Conservation (phyloP, 92 coral and sea anemone species). For the Paramuricea clavata region DNA sequence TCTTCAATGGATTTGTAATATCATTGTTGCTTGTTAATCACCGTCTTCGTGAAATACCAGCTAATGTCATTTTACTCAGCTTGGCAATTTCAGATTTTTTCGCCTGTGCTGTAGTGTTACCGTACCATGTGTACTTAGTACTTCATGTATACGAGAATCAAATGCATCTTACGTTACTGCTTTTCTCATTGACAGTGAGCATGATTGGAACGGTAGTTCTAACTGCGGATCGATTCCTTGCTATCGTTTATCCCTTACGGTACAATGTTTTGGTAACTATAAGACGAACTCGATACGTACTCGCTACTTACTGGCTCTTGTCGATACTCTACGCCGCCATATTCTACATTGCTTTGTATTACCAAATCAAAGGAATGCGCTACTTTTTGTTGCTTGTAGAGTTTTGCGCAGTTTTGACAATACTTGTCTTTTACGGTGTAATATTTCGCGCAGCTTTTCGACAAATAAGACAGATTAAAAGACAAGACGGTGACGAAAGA, state of each 20-base stretch:
- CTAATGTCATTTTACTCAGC: slow-evolving; percentile 16
- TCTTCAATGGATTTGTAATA: slow-evolving; percentile 24
- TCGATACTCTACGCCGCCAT: neutral
- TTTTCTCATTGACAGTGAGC: neutral
- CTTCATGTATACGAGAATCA: neutral
- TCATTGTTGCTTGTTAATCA: neutral
- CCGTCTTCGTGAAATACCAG: slow-evolving; percentile 2
- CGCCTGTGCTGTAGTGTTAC: neutral
- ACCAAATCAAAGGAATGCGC: neutral
- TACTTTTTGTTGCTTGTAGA: neutral
- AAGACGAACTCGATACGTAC: slow-evolving; percentile 4
- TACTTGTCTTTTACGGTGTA: neutral
- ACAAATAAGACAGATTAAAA: neutral
- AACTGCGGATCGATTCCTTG: slow-evolving; percentile 18
- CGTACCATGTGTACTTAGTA: slow-evolving; percentile 16
- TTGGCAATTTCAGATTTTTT: slow-evolving; percentile 31
- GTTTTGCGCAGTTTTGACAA: neutral
- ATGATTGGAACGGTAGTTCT: slow-evolving; percentile 24
- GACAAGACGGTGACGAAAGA: neutral
- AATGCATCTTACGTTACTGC: neutral
- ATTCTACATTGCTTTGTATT: neutral
- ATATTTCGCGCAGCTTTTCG: neutral
- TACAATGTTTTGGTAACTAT: slow-evolving; percentile 20
- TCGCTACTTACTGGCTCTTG: neutral
- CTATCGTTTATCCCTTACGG: slow-evolving; percentile 19